A percentile compares a stretch with the other conserved stretches of the same genome.
Evolutionary conservation across 30 jellyfish, hydroid and myxozoan genomes (phyloP).

Genomic region (Sanderia malayensis): DNA sequence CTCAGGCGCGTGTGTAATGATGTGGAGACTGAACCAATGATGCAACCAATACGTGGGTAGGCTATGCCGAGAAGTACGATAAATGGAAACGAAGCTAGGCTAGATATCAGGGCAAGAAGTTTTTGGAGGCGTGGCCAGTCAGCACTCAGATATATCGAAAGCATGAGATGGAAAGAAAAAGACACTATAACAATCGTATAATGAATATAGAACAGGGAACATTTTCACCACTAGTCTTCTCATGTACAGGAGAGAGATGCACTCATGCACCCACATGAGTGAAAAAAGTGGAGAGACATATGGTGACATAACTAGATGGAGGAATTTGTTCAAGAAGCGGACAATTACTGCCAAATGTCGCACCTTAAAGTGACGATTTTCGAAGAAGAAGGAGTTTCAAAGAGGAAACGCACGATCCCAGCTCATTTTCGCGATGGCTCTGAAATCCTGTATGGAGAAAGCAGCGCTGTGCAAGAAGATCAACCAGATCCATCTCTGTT

Average conservation of each 20-base stretch:
- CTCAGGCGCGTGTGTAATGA: conserved; percentile 16
- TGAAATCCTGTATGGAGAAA: too few relatives aligned
- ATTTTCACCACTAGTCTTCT: conserved; percentile 23
- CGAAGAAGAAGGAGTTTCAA: too few relatives aligned
- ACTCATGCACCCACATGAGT: neutral
- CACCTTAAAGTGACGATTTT: too few relatives aligned
- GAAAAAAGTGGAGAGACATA: conserved; percentile 13
- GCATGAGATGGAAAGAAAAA: conserved; percentile 7
- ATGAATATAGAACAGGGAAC: conserved; percentile 32
- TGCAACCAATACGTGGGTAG: conserved; percentile 21
- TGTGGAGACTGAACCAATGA: conserved; percentile 14
- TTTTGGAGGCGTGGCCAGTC: conserved; percentile 35
- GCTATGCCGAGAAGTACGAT: conserved; percentile 10
- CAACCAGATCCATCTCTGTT: too few relatives aligned
- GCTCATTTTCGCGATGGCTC: too few relatives aligned
- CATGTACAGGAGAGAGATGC: conserved; percentile 20
- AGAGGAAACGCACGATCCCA: too few relatives aligned
- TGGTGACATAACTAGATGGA: conserved; percentile 21
- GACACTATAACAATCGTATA: conserved; percentile 28
- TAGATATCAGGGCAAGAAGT: conserved; percentile 28
- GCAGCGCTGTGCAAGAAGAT: too few relatives aligned
- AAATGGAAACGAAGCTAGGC: conserved; percentile 25
- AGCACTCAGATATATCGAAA: neutral
- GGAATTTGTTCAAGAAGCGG: too few relatives aligned
- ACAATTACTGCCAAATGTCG: too few relatives aligned